Evolutionary conservation across 2,888 invertebrate species (phyloP).

Genomic region (Exocentrus adspersus): DNA sequence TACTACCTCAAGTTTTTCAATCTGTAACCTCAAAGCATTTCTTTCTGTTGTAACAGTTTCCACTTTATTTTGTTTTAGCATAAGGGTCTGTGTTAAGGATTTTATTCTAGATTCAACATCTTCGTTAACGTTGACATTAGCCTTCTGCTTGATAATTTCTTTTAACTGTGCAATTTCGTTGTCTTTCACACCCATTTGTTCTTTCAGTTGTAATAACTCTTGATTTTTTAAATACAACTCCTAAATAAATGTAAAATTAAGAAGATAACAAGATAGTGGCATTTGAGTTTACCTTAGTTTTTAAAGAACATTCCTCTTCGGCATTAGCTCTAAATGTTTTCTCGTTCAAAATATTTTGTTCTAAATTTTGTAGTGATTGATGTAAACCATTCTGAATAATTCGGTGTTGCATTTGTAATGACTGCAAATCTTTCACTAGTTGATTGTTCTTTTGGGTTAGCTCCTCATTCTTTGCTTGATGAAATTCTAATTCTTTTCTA

Average conservation of each 20-base stretch:
- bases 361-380: conserved; percentile 57
- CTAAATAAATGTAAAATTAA: no score
- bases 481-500: conserved; percentile 62
- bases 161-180: conserved; percentile 61
- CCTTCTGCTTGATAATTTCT: conserved; percentile 60
- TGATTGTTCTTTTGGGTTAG: conserved; percentile 65
- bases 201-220: conserved; percentile 61
- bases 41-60: conserved; percentile 86
- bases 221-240: conserved; percentile 64
- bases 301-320: conserved; percentile 62
- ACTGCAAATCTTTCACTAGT: conserved; percentile 63
- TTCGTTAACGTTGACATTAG: conserved; percentile 64
- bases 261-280: no score
- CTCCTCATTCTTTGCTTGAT: conserved; percentile 62
- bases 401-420: conserved; percentile 59
- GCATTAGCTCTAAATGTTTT: conserved; percentile 61
- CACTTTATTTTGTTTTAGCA: conserved; percentile 86
- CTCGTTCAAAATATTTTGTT: conserved; percentile 61
- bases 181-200: conserved; percentile 58
- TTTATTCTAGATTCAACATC: conserved; percentile 66
- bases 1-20: conserved; percentile 80
- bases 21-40: conserved; percentile 83
- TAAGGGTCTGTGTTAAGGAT: conserved; percentile 81
- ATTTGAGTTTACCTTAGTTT: conserved; percentile 55
- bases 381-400: conserved; percentile 61